Evolutionary conservation across 2,888 invertebrate genomes (phyloP).

Genomic region (Dicyrtomina minuta): DNA sequence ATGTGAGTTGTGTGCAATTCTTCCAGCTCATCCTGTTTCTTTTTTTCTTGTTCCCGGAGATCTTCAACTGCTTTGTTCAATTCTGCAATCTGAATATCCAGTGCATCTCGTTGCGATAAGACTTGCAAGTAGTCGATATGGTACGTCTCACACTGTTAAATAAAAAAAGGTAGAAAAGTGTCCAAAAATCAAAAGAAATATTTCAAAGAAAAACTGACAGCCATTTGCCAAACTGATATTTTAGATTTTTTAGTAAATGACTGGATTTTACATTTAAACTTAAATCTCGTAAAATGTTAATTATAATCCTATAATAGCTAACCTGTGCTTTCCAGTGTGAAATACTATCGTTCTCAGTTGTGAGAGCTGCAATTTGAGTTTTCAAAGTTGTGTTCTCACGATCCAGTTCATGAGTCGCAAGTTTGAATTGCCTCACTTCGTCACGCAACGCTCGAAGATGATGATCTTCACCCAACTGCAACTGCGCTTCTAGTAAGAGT

Average conservation of each 20-base stretch:
- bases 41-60: not conserved
- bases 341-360: slow-evolving; percentile 29
- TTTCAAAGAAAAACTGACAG: too few relatives aligned
- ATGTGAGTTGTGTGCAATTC: slow-evolving; percentile 18
- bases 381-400: slow-evolving; percentile 13
- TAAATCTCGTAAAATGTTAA: too few relatives aligned
- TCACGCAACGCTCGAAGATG: too few relatives aligned
- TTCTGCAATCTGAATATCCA: not conserved
- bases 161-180: too few relatives aligned
- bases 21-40: slow-evolving; percentile 12
- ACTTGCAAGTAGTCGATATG: slow-evolving; percentile 11
- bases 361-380: slow-evolving; percentile 26
- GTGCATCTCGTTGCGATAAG: not conserved
- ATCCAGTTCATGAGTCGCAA: slow-evolving; percentile 2
- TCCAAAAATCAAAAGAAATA: not conserved
- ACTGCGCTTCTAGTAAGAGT: not conserved
- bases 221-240: too few relatives aligned
- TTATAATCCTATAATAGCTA: too few relatives aligned
- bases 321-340: slow-evolving; percentile 33
- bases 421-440: too few relatives aligned
- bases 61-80: slow-evolving; percentile 21
- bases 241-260: too few relatives aligned
- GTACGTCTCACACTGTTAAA: slow-evolving; percentile 21
- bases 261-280: too few relatives aligned
- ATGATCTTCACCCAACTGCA: too few relatives aligned